Conservation (phyloP, 2,113 vertebrate species). For the Syngnathoides biaculeatus region DNA sequence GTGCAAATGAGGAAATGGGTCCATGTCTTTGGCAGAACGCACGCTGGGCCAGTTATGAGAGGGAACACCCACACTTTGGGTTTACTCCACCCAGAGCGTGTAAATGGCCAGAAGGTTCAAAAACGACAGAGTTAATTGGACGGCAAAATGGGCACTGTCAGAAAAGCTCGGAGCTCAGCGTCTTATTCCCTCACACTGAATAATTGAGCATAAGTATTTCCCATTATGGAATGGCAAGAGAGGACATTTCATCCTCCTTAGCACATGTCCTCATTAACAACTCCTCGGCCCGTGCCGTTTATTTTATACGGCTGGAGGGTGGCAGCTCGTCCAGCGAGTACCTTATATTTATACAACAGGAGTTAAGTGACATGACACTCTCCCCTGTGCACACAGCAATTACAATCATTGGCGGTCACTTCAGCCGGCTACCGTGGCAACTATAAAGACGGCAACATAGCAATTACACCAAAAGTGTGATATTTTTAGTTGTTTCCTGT, state of each 20-base stretch:
- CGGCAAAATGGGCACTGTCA: too few species aligned
- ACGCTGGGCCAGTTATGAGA: too few species aligned
- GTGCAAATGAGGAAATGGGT: too few species aligned
- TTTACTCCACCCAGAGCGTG: too few species aligned
- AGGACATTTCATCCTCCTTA: slow-evolving; percentile 25
- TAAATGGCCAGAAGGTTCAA: too few species aligned
- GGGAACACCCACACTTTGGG: too few species aligned
- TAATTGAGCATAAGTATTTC: slow-evolving; percentile 29
- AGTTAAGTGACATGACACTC: slow-evolving; percentile 70
- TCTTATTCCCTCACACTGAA: too few species aligned
- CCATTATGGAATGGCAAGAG: slow-evolving; percentile 31
- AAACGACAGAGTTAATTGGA: too few species aligned
- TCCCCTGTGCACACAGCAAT: slow-evolving; percentile 69
- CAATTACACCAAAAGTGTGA: slow-evolving; percentile 73
- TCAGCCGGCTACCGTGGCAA: slow-evolving; percentile 67
- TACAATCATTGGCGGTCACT: slow-evolving; percentile 70
- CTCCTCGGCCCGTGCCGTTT: slow-evolving; percentile 46
- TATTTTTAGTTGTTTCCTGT: slow-evolving; percentile 77
- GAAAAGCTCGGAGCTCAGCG: too few species aligned
- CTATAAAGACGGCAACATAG: slow-evolving; percentile 70
- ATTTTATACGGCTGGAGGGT: slow-evolving; percentile 52
- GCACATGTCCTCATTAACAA: slow-evolving; percentile 43
- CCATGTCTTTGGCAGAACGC: too few species aligned
- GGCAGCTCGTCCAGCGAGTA: slow-evolving; percentile 59
- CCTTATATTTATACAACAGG: slow-evolving; percentile 68